Evolutionary conservation across 2,113 vertebrate species (phyloP).

Genomic region (Tragulus kanchil): DNA sequence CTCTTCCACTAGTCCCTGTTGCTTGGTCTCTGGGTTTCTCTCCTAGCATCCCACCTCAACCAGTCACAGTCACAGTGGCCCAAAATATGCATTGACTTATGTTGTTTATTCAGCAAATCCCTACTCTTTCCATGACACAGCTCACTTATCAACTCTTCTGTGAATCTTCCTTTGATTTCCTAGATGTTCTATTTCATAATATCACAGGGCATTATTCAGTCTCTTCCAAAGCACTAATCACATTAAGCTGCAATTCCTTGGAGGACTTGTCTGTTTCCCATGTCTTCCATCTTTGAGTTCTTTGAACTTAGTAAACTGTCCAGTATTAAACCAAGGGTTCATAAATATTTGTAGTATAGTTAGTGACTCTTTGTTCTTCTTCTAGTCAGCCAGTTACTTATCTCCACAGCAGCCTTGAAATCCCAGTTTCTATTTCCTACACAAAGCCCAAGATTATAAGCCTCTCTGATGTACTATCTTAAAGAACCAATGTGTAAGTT

Average conservation of each 20-base stretch:
- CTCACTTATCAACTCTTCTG: neutral
- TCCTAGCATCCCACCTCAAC: neutral
- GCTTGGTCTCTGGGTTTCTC: neutral
- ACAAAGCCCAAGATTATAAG: neutral
- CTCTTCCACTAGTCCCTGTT: neutral
- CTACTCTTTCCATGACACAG: neutral
- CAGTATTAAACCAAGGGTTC: neutral
- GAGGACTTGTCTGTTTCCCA: neutral
- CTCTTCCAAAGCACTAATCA: neutral
- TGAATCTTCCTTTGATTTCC: conserved; percentile 27
- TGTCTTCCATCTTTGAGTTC: neutral
- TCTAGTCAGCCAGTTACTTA: neutral
- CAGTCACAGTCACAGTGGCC: neutral
- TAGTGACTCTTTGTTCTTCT: neutral
- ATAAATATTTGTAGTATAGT: neutral
- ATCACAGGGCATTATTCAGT: neutral
- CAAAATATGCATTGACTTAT: neutral
- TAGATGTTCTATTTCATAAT: neutral
- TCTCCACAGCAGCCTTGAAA: neutral
- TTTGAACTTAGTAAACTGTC: neutral
- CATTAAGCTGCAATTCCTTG: neutral
- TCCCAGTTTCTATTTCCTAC: neutral
- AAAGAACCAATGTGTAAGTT: neutral
- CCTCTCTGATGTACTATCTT: neutral
- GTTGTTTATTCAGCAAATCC: neutral